These are phyloP conservation scores for Epicampocera succincta DNA, from an alignment of 2,888 invertebrate species.

Conservation along the genomic window DNA sequence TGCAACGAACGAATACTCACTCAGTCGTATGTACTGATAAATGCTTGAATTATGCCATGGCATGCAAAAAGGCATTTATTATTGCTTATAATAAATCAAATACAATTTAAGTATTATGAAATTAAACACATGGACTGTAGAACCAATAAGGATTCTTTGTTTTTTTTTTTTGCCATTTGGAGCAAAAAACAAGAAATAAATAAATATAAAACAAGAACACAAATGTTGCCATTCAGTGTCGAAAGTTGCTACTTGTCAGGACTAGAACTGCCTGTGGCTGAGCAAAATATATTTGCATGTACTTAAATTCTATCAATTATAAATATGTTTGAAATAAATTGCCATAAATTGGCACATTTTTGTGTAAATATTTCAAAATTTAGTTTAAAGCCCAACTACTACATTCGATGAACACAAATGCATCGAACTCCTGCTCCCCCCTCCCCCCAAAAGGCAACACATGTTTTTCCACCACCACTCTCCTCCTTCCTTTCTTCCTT, in stretches of 20 bases:
- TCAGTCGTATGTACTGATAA: conserved; percentile 68
- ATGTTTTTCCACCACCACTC: conserved; percentile 36
- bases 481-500: too few species aligned
- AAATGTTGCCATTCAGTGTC: too few species aligned
- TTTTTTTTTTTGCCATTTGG: too few species aligned
- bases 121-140: conserved; percentile 8
- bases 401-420: background rate
- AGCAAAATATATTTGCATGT: too few species aligned
- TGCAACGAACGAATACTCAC: conserved; percentile 22
- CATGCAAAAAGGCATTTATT: conserved; percentile 72
- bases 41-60: conserved; percentile 71
- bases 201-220: too few species aligned
- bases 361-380: conserved; percentile 58
- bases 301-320: conserved; percentile 63
- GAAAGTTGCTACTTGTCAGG: too few species aligned
- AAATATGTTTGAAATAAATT: conserved; percentile 60
- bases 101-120: conserved; percentile 61
- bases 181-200: too few species aligned
- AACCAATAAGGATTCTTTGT: background rate
- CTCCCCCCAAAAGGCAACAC: conserved; percentile 32
- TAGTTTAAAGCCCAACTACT: conserved; percentile 27
- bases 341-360: conserved; percentile 68
- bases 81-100: conserved; percentile 73
- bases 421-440: background rate
- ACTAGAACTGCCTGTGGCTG: too few species aligned